A percentile compares a stretch with the other conserved stretches of the same genome.
phyloP scores from a whole-genome alignment of 23 tunicate species.

The Halocynthia aurantium region DNA sequence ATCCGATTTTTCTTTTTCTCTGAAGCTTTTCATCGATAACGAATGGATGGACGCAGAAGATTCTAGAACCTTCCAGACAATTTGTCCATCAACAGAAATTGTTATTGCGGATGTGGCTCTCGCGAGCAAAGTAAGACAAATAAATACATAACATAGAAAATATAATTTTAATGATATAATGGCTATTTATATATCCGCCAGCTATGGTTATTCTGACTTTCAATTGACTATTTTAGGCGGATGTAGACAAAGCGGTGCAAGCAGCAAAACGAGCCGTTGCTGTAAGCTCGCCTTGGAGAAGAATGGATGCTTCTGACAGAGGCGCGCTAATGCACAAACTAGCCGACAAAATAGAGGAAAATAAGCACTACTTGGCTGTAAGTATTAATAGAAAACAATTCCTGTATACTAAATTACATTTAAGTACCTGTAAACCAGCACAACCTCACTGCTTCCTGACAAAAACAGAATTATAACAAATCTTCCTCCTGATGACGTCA shows the following conservation, averaged over 20 bases:
- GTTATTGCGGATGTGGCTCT: slow-evolving; percentile 48
- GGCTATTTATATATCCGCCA: neutral
- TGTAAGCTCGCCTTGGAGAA: slow-evolving; percentile 58
- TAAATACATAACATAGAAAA: neutral
- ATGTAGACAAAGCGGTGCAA: slow-evolving; percentile 75
- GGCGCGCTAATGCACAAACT: slow-evolving; percentile 68
- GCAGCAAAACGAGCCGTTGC: slow-evolving; percentile 72
- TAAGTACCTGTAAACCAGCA: too few species aligned
- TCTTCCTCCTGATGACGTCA: neutral
- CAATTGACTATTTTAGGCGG: slow-evolving; percentile 29
- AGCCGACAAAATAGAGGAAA: slow-evolving; percentile 82
- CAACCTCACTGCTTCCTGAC: too few species aligned
- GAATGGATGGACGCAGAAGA: slow-evolving; percentile 56
- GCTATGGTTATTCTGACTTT: too few species aligned
- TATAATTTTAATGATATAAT: neutral
- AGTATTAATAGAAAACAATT: slow-evolving; percentile 8
- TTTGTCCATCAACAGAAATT: slow-evolving; percentile 64
- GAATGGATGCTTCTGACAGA: slow-evolving; percentile 88
- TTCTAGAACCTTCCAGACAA: slow-evolving; percentile 36
- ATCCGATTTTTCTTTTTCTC: neutral
- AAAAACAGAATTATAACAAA: neutral
- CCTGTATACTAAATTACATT: neutral
- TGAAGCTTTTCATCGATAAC: slow-evolving; percentile 79
- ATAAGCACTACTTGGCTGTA: slow-evolving; percentile 88
- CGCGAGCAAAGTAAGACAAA: slow-evolving; percentile 36